Conservation (phyloP, 2,113 vertebrate genomes). For the Ardeotis arabs region DNA sequence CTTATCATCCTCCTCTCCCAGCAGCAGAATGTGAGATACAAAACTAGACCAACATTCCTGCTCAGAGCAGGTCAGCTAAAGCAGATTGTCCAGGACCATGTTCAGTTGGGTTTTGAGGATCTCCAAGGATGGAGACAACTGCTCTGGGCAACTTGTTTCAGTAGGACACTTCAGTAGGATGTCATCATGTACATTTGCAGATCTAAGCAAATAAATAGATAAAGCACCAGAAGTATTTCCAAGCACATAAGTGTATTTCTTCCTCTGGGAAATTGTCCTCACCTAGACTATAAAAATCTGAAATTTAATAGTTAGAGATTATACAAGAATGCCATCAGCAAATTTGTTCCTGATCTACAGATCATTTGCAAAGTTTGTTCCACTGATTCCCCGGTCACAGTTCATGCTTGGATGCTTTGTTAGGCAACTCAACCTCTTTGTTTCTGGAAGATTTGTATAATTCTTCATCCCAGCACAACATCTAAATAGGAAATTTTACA, state of each 20-base stretch:
- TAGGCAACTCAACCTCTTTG: not conserved
- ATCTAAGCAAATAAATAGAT: not conserved
- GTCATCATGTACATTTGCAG: not conserved
- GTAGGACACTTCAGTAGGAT: not conserved
- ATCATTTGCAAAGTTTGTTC: not conserved
- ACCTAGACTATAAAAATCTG: not conserved
- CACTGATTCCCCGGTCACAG: not conserved
- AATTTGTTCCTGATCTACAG: not conserved
- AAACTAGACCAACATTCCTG: not conserved
- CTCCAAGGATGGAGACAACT: not conserved
- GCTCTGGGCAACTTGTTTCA: not conserved
- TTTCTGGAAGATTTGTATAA: not conserved
- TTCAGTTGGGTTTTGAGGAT: not conserved
- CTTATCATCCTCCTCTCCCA: not conserved
- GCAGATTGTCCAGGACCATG: not conserved
- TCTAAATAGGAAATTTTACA: conserved; percentile 4
- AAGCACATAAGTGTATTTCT: not conserved
- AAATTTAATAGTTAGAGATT: not conserved
- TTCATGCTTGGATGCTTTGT: not conserved
- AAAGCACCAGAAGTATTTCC: not conserved
- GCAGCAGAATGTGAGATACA: not conserved
- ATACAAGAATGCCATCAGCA: not conserved
- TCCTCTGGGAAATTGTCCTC: not conserved
- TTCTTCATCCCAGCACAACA: not conserved
- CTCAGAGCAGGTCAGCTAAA: not conserved